Base-by-base conservation (phyloP, 2,113 vertebrate species). In the Pitta sordida region DNA sequence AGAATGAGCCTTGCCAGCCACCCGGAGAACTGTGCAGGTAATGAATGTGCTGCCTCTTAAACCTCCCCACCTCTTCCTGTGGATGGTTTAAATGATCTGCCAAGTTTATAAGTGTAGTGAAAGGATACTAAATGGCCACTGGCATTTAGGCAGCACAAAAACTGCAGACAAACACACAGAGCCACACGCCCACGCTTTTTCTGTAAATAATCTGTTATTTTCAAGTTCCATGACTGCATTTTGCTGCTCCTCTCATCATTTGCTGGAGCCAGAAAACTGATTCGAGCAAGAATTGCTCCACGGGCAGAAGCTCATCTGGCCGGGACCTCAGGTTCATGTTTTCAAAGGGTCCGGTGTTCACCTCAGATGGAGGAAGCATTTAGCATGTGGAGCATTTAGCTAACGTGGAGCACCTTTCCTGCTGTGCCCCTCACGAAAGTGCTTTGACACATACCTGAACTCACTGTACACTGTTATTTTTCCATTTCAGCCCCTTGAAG, bases 121-220 rank as follows among this genome's bases (percentile, higher is more conserved):
- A 89, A 75, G 18, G 10, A 29, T 56, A 56, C 52, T 52, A 48
- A 76, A 79, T 16, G 68, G 63, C 68, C 80, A 39, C 86, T 78
- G 94, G 76, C 76, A 86, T 83, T 92, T 81, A 60, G 3, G 51
- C 55, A 74, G 80, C 68, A 67, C 91, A 93, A 77, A 83, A 83
- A 15, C 41, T 48, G 20, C 71, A 83, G 46, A 80, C 51, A 60
- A 83, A 86, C 68, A 74, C 62, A 85, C 49, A 83, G 34, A 55
- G 83, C 53, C 80, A 86, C 37, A 77, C 88, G n/a, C 59, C 59
- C 59, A 92, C 80, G 58, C 59, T 8, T 65, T 69, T 90, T 88
- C 91, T 88, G 80, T 80, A 94, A 91, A 92, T 91, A 90, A 91
- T 81, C 88, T 92, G 76, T 80, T 86, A 13, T 78, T 58, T 71